These are phyloP conservation scores for Anthoscopus minutus DNA, from an alignment of 2,113 vertebrate species.

Conservation along the genomic window DNA sequence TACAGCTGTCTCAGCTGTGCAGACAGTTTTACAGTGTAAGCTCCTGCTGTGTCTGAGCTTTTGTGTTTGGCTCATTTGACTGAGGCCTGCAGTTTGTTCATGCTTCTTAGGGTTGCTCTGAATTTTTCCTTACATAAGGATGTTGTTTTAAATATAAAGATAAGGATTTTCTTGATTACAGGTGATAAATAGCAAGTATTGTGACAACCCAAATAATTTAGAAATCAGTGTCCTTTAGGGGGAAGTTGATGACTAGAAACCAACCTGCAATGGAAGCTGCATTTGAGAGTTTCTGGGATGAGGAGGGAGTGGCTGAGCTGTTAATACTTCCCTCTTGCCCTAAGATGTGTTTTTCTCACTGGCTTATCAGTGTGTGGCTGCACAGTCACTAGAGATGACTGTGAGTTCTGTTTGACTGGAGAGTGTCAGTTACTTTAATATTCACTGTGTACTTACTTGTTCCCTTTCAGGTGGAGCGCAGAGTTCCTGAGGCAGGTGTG, in stretches of 20 bases:
- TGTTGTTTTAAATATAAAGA: background rate
- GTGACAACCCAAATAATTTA: background rate
- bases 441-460: background rate
- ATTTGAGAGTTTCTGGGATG: background rate
- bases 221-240: background rate
- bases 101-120: background rate
- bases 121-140: background rate
- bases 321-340: background rate
- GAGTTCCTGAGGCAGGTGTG: slow-evolving; percentile 75
- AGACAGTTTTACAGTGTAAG: background rate
- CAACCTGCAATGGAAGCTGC: background rate
- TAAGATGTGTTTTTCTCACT: background rate
- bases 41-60: background rate
- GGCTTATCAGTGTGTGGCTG: background rate
- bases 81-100: background rate
- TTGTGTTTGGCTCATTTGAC: background rate
- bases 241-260: background rate
- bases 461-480: slow-evolving; percentile 73
- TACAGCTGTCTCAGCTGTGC: background rate
- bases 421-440: background rate
- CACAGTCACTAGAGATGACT: background rate
- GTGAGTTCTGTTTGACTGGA: background rate
- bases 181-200: background rate
- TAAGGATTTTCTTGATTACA: background rate
- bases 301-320: background rate